phyloP scores from a whole-genome alignment of 2,797 vertebrate species.

The Peromyscus eremicus region DNA sequence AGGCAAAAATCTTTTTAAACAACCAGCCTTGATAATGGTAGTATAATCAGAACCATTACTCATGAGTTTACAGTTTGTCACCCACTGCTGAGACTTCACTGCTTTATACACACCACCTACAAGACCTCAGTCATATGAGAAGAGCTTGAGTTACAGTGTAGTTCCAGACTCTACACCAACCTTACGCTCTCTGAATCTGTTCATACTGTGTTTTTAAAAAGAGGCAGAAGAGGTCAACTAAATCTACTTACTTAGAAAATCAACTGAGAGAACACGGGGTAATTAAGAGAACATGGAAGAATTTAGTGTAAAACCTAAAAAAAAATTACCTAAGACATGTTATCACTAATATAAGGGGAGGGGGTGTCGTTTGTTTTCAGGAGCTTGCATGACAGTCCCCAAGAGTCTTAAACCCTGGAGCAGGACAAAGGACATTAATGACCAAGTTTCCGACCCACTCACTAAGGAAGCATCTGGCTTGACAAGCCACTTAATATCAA shows the following conservation, averaged over 20 bases:
- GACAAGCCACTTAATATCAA: conserved; percentile 58
- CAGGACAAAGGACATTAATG: background rate
- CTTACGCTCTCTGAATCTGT: background rate
- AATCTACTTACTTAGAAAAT: background rate
- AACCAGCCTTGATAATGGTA: conserved; percentile 71
- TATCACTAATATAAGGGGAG: background rate
- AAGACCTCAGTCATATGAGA: background rate
- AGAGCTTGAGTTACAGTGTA: background rate
- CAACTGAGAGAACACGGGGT: background rate
- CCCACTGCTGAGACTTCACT: background rate
- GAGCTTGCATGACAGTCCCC: background rate
- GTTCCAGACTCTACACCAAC: background rate
- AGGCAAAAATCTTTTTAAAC: conserved; percentile 77
- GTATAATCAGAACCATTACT: conserved; percentile 54
- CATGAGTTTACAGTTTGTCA: conserved; percentile 50
- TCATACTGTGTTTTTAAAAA: background rate
- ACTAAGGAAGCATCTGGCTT: conserved; percentile 13
- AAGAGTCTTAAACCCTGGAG: background rate
- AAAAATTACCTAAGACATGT: background rate
- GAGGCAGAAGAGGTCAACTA: background rate
- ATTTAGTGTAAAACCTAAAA: background rate
- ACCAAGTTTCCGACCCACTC: background rate
- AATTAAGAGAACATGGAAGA: background rate
- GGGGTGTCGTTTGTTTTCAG: background rate
- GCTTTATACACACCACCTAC: conserved; percentile 5